Evolutionary conservation across 2,888 invertebrate species (phyloP).

Genomic region (Elgonia sp.): DNA sequence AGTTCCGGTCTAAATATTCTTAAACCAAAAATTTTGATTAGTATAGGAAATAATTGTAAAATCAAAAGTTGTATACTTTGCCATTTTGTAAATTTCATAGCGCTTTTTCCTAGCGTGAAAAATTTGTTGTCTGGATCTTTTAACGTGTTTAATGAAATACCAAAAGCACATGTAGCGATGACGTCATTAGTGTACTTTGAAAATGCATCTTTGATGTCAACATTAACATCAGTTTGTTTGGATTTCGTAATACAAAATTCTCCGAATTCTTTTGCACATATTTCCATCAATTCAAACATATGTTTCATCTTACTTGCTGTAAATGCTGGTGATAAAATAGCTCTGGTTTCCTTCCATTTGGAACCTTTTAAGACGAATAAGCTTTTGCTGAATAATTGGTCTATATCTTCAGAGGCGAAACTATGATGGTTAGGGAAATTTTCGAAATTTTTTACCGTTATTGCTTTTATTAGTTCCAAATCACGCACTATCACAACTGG

Average conservation of each 20-base stretch:
- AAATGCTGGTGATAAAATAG: too few relatives aligned
- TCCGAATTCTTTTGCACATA: neutral
- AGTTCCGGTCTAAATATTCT: conserved; percentile 49
- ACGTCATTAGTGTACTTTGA: conserved; percentile 79
- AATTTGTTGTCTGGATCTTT: conserved; percentile 80
- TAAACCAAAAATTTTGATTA: conserved; percentile 40
- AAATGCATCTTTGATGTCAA: conserved; percentile 81
- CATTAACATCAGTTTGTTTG: neutral
- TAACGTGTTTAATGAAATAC: conserved; percentile 78
- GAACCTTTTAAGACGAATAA: too few relatives aligned
- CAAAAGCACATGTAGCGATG: conserved; percentile 82
- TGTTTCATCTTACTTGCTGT: neutral
- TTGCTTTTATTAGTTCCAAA: too few relatives aligned
- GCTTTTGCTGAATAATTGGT: too few relatives aligned
- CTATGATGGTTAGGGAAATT: too few relatives aligned
- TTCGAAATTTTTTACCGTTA: too few relatives aligned
- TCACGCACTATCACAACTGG: too few relatives aligned
- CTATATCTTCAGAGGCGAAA: too few relatives aligned
- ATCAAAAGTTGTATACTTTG: conserved; percentile 69
- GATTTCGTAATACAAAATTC: neutral
- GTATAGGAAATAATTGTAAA: neutral
- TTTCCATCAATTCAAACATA: neutral
- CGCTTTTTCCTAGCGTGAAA: conserved; percentile 76
- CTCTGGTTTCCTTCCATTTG: too few relatives aligned
- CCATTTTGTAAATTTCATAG: conserved; percentile 30